These are phyloP conservation scores for Oxystoma pomonae DNA, from an alignment of 2,888 invertebrate genomes.

Conservation along the genomic window DNA sequence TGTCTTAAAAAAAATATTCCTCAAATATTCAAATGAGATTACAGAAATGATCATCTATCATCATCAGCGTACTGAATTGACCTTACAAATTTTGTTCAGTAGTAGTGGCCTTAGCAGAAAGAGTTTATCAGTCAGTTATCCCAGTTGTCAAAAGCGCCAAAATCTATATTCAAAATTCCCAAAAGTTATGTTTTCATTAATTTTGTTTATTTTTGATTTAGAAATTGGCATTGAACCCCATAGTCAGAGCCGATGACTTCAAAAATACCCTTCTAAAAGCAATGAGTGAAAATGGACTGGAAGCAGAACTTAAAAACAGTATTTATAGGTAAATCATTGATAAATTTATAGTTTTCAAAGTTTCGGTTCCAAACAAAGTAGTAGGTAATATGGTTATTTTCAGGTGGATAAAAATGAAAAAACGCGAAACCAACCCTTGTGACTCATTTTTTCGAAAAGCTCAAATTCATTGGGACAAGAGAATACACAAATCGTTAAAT, in stretches of 20 bases:
- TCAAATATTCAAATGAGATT: no score
- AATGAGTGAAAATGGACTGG: slow-evolving; percentile 73
- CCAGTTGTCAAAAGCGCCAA: no score
- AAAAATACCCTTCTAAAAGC: slow-evolving; percentile 71
- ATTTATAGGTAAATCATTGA: slow-evolving; percentile 58
- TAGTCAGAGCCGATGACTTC: slow-evolving; percentile 73
- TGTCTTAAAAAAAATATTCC: no score
- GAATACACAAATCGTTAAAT: slow-evolving; percentile 91
- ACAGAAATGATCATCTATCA: no score
- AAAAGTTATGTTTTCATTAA: background rate
- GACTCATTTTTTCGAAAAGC: slow-evolving; percentile 69
- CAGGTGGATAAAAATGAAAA: slow-evolving; percentile 64
- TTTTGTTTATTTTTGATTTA: slow-evolving; percentile 38
- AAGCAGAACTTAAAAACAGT: slow-evolving; percentile 78
- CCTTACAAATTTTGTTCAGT: no score
- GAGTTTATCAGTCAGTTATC: no score
- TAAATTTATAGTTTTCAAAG: no score
- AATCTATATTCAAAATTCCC: background rate
- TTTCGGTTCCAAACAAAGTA: no score
- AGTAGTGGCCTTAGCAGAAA: no score
- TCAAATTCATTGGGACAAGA: slow-evolving; percentile 88
- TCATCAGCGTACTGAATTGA: no score
- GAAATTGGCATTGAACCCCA: slow-evolving; percentile 74
- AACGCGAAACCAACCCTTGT: slow-evolving; percentile 41
- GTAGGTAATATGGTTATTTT: background rate